Base-by-base conservation (phyloP, 92 coral and sea anemone genomes). In the Bergia puertoricense region DNA sequence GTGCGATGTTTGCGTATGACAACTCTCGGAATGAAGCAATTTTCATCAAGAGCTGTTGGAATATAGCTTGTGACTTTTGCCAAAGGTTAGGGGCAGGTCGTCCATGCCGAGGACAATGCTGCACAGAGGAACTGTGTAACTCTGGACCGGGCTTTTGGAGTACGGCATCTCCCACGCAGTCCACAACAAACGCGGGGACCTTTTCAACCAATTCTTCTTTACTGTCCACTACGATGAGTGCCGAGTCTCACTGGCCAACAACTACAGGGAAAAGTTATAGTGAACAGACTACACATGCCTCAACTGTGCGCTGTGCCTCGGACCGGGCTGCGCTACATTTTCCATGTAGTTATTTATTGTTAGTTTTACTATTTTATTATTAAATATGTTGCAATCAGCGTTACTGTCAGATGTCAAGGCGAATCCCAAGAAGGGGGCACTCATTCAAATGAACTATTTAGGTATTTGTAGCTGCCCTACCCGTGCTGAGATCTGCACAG, bases 51-150 rank as follows among this genome's bases (percentile, higher is more conserved):
- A 75, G 79, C 51, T 75, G 79, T 20, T 3, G 1, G 50, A 75
- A 22, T 8, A 42, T 1, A 75, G 9, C 50, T 75, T 75, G 79
- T 39, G 46, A 75, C 14, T 75, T 75, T 75, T 75, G 79, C 46
- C 79, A 75, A 16, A 7, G 6, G 9, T 51, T 75, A 0, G 79
- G 79, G 22, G 11, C n/a, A 38, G 51, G 4, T 75, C 79, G 79
- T 20, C 44, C 7, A 75, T 75, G 79, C 46, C 79, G 79, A 38
- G 79, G 30, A 41, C 79, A 75, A 22, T 75, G 79, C 20, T 75
- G 79, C 23, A 0, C 79, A 9, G 22, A 42, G 20, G 79, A 75
- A 36, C 79, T 75, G 20, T 75, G 79, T 15, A 75, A 75, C 45
- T 13, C 18, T 41, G 8, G 45, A 75, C 46, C 8, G 51, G 79